Evolutionary conservation across 2,113 vertebrate genomes (phyloP).

Genomic region (Eonycteris spelaea): DNA sequence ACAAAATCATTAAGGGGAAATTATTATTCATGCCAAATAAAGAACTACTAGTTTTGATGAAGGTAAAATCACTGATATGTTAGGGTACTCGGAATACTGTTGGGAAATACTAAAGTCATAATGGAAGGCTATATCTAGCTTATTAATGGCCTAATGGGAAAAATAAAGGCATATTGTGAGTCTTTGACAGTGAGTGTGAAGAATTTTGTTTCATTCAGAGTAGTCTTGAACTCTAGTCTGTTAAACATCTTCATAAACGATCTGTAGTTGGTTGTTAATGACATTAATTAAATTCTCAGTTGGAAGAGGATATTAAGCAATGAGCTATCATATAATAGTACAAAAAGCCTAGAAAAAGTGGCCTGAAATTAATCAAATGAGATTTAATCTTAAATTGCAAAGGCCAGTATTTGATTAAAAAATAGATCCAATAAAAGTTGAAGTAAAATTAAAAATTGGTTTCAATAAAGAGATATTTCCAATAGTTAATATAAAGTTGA

Average conservation of each 20-base stretch:
- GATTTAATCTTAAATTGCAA: conserved; percentile 65
- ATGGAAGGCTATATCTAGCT: not conserved
- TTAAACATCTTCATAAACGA: conserved; percentile 53
- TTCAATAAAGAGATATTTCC: conserved; percentile 58
- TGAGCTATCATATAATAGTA: conserved; percentile 52
- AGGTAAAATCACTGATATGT: not conserved
- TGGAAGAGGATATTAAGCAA: conserved; percentile 42
- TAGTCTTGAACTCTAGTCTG: conserved; percentile 34
- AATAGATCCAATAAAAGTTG: conserved; percentile 66
- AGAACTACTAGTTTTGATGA: not conserved
- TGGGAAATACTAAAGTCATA: not conserved
- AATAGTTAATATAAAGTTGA: conserved; percentile 54
- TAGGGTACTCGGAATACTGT: not conserved
- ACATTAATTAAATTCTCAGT: conserved; percentile 69
- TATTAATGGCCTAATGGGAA: not conserved
- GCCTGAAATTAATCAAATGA: conserved; percentile 69
- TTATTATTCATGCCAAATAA: not conserved
- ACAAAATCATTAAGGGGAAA: not conserved
- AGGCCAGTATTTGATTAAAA: conserved; percentile 69
- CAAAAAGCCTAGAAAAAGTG: conserved; percentile 51
- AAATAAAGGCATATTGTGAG: not conserved
- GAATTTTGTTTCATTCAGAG: conserved; percentile 28
- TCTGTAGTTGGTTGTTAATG: conserved; percentile 46
- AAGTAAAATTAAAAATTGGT: conserved; percentile 64
- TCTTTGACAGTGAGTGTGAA: not conserved